Evolutionary conservation across 1,140 invertebrate species (phyloP), one percentile per base, ranked within the genome.

Genomic region (Leptoteleia sp.): DNA sequence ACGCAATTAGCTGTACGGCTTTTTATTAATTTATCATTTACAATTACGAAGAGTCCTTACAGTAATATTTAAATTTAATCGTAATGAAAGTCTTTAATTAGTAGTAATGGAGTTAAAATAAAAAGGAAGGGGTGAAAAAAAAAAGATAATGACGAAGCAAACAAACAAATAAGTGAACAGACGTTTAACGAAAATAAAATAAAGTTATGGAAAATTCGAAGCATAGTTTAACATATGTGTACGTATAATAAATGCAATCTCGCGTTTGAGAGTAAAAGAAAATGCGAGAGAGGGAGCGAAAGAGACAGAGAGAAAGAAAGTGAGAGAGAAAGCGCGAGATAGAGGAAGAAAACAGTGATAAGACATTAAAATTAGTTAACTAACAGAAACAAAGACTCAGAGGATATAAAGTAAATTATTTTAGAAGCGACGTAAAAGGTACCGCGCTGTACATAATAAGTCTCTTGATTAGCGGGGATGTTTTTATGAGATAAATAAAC

Each of bases 311-410:
- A n/a, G n/a, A n/a, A n/a, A n/a, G n/a, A n/a, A n/a, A n/a, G 19
- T 3, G 55, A 47, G 31, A 45, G 59, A 50, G 19, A 38, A 35
- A 22, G 19, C 19, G 50, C 12, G 17, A 57, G 17, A 38, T 37
- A 19, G 29, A 33, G 27, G n/a, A 16, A 15, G 29, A 25, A 17
- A 76, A 81, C 71, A 61, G 77, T 85, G 79, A 81, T 80, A 83
- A 54, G 48, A 73, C 70, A 62, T 73, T 67, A 76, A 83, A 81
- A 85, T 85, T 85, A 82, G 82, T 83, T 85, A 81, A 81, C 75
- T 83, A 78, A 67, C 83, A 82, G 80, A 78, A 85, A 84, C 71
- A 81, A 84, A 80, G 83, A 68, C 82, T 85, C 84, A 81, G 76
- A 82, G 68, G 64, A 68, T 80, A 82, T 79, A 82, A 76, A 80